These are phyloP conservation scores for Malurus melanocephalus DNA, from an alignment of 2,113 vertebrate species.

Conservation along the genomic window DNA sequence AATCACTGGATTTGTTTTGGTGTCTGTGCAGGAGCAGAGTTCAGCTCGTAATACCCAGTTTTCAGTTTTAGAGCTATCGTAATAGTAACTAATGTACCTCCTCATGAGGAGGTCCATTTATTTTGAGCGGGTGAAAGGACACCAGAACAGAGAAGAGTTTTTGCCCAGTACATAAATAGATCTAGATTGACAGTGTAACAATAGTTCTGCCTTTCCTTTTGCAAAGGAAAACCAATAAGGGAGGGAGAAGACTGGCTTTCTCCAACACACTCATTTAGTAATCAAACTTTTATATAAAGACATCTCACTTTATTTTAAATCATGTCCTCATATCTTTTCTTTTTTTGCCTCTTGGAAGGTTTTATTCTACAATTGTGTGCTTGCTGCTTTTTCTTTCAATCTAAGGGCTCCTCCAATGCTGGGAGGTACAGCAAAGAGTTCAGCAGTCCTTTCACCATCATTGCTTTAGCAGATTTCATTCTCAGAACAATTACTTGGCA, in stretches of 20 bases:
- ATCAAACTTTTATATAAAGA: not conserved
- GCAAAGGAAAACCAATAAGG: not conserved
- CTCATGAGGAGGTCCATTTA: not conserved
- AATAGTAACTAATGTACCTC: slow-evolving; percentile 16
- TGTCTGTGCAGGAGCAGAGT: not conserved
- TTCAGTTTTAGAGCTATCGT: slow-evolving; percentile 29
- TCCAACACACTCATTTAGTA: not conserved
- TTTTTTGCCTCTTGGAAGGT: not conserved
- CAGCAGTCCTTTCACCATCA: not conserved
- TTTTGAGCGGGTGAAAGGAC: not conserved
- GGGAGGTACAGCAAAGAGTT: not conserved
- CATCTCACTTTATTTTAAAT: slow-evolving; percentile 14
- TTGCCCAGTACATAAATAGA: not conserved
- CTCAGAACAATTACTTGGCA: slow-evolving; percentile 12
- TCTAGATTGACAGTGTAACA: not conserved
- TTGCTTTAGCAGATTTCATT: not conserved
- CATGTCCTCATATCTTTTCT: not conserved
- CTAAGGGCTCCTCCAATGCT: not conserved
- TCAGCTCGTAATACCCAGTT: not conserved
- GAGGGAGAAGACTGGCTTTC: not conserved
- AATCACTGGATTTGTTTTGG: slow-evolving; percentile 33
- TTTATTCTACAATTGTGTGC: not conserved
- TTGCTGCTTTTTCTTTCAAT: not conserved
- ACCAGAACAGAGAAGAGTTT: not conserved
- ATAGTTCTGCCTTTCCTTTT: not conserved